Conservation (phyloP, 1,140 invertebrate species). For the Drosophila pallidifrons region DNA sequence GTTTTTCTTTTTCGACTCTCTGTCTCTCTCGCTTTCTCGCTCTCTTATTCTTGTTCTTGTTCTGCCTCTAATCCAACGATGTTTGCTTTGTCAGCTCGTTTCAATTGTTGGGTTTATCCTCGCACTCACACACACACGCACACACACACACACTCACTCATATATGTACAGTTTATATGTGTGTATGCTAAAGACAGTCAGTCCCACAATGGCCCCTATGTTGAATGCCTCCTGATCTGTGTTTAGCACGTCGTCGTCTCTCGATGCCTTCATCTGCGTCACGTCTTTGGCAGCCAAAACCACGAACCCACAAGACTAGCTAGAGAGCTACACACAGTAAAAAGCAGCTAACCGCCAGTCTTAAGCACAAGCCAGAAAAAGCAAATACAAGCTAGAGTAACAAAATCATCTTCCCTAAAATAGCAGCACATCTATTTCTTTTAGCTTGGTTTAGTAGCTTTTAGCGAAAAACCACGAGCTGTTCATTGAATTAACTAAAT, state of each 20-base stretch:
- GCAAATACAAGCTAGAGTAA: background rate
- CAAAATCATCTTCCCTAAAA: background rate
- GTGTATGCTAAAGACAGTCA: no score
- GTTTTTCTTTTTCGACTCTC: background rate
- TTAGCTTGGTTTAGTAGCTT: no score
- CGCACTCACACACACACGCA: background rate
- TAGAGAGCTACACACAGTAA: conserved; percentile 31
- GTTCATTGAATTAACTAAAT: conserved; percentile 75
- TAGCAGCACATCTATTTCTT: no score
- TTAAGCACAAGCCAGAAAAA: conserved; percentile 16
- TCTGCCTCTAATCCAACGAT: conserved; percentile 12
- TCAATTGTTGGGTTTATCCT: conserved; percentile 28
- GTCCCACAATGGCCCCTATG: no score
- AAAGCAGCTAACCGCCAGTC: conserved; percentile 32
- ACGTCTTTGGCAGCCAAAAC: conserved; percentile 29
- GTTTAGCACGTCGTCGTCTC: conserved; percentile 30
- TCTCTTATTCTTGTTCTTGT: background rate
- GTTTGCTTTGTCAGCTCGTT: conserved; percentile 42
- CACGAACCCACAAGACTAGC: background rate
- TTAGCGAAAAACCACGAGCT: conserved; percentile 15
- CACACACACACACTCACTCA: background rate
- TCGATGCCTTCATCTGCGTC: conserved; percentile 51
- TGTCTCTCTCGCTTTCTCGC: no score
- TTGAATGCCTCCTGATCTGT: background rate
- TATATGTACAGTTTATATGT: no score